Conservation (phyloP, 1,140 invertebrate genomes). For the Diabrotica undecimpunctata region DNA sequence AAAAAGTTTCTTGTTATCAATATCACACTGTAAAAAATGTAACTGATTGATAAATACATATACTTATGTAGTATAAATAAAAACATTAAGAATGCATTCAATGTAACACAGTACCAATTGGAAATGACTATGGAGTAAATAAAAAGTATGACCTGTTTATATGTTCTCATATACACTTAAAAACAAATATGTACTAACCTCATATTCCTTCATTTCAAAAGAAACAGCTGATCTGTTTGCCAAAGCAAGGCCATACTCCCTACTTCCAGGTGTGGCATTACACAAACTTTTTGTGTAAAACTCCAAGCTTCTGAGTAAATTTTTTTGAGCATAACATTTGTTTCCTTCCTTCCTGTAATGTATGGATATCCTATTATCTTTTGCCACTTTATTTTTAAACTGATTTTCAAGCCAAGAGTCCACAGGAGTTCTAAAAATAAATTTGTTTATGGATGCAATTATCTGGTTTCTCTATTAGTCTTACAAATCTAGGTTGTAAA, state of each 20-base stretch:
- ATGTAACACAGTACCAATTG: too few species aligned
- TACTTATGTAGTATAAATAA: too few species aligned
- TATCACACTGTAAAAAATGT: too few species aligned
- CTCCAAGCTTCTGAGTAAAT: conserved; percentile 34
- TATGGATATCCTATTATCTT: conserved; percentile 29
- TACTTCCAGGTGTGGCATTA: conserved; percentile 33
- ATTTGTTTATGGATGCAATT: not conserved
- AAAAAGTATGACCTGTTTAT: too few species aligned
- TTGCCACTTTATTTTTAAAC: conserved; percentile 34
- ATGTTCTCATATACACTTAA: too few species aligned
- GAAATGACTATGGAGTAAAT: too few species aligned
- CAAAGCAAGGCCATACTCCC: conserved; percentile 35
- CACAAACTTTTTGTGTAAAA: conserved; percentile 40
- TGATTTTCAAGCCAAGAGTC: conserved; percentile 35
- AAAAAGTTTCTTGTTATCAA: too few species aligned
- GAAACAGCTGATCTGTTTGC: conserved; percentile 41
- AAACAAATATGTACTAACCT: conserved; percentile 22
- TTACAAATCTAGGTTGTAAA: conserved; percentile 36
- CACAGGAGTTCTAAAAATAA: conserved; percentile 35
- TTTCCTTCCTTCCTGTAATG: conserved; percentile 37
- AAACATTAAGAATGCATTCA: too few species aligned
- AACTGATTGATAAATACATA: too few species aligned
- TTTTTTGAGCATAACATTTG: conserved; percentile 34
- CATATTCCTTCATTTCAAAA: conserved; percentile 38
- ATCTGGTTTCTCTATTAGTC: conserved; percentile 6